Evolutionary conservation across 2,797 vertebrate species (phyloP), one percentile per base, ranked within the genome.

Genomic region (Anas flavirostris): DNA sequence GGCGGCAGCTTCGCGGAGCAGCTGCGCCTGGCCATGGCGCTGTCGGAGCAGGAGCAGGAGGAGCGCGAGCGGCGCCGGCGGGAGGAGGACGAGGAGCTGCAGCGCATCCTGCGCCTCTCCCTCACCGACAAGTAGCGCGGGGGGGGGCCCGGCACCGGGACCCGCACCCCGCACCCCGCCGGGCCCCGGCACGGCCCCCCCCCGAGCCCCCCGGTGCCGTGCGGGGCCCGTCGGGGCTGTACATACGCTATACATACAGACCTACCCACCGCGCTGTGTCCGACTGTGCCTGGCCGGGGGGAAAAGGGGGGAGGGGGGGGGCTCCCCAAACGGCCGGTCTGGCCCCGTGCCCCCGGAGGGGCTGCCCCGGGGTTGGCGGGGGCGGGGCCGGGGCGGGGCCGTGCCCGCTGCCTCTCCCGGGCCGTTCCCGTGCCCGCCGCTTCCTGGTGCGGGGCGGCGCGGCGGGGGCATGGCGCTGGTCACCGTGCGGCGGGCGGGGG

Each of bases 21-120:
- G 97, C 98, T 99, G 91, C 98, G 98, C 15, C 92, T 99, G 41
- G 99, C 99, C 95, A 99, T 99, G 98, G 99, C 99, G 94, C 92
- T 99, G 75, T 99, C 99, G 0, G 99, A 98, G 18, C 96, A 96
- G 83, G 99, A 99, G 93, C 99, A 99, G 95, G 98, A 99, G 93
- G 99, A 99, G 95, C 97, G 93, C 21, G 98, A 99, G 96, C 98
- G 98, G 96, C 98, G 95, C 56, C 98, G 96, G 55, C 98, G 98
- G 8, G 98, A 99, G 96, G 99, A 99, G 74, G 99, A 99, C 7
- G 99, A 99, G 50, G 99, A 99, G 97, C 96, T 99, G 3, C 98
- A 99, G 97, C 98, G 99, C 39, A 99, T 98, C 97, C 97, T 99
- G 93, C 99, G 97, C 96, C 98, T 99, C 90, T 99, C 99, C 23